Conservation (phyloP, 2,797 vertebrate species). For the Sebastolobus alascanus region DNA sequence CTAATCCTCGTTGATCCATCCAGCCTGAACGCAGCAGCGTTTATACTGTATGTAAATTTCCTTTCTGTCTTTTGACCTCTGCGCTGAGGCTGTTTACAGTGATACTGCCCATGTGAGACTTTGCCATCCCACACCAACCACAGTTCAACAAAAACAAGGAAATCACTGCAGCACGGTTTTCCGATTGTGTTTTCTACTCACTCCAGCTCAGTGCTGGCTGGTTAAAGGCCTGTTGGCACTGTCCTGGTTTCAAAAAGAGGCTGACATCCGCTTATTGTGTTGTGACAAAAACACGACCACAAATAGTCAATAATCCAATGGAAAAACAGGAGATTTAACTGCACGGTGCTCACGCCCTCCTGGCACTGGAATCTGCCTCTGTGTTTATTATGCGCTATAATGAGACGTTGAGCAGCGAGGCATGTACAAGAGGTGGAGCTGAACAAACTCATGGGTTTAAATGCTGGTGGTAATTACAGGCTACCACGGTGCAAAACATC, state of each 20-base stretch:
- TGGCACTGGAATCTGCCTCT: constrained; percentile 31
- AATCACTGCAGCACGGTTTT: constrained; percentile 45
- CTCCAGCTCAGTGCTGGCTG: not conserved
- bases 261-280: constrained; percentile 64
- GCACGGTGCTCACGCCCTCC: constrained; percentile 27
- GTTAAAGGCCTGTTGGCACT: constrained; percentile 2
- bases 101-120: constrained; percentile 55
- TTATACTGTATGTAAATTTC: constrained; percentile 17
- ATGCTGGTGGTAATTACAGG: constrained; percentile 63
- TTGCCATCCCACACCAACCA: constrained; percentile 52
- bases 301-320: constrained; percentile 73
- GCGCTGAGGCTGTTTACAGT: constrained; percentile 49
- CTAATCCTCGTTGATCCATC: not conserved
- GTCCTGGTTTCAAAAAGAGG: constrained; percentile 59
- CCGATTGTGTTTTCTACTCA: constrained; percentile 17
- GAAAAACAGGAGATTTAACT: constrained; percentile 54
- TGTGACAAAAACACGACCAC: constrained; percentile 38
- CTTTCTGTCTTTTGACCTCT: constrained; percentile 49
- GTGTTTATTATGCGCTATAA: constrained; percentile 30
- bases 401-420: constrained; percentile 44
- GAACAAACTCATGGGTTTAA: constrained; percentile 46
- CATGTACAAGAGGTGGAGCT: constrained; percentile 29
- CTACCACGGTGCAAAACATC: constrained; percentile 30
- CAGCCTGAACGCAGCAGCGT: not conserved
- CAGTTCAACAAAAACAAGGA: constrained; percentile 73